Evolutionary conservation across 1,140 invertebrate species (phyloP), one percentile per base, ranked within the genome.

Genomic region (Homalodisca vitripennis): DNA sequence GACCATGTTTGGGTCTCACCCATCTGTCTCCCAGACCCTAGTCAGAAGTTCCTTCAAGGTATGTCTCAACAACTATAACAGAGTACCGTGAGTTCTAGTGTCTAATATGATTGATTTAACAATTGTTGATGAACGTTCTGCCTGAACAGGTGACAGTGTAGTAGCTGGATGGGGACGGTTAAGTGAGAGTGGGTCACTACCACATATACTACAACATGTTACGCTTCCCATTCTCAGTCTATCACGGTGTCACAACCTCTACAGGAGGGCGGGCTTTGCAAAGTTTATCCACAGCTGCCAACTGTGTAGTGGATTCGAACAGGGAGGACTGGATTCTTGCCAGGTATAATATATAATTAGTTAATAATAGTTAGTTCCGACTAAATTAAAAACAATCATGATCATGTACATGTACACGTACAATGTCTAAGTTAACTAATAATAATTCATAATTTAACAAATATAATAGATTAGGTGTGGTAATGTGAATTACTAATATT

Each of bases 271-370:
- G 1, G 69, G 71, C 17, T 75, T 71, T 71, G 74, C 67, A 48
- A 71, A 64, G 17, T 80, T 68, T 69, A 57, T 57, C 13, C 74
- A 68, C 74, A n/a, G 57, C 67, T 76, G 76, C 48, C 70, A 76
- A 74, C 62, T 85, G 0, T 85, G 84, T 72, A 80, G 82, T 27
- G 83, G 82, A 6, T 76, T 76, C 24, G 3, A 71, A 2, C 48
- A 78, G 17, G 82, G 82, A n/a, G 79, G 79, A 1, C 78, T 77
- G 41, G 84, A 84, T 71, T 77, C 82, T 0, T 86, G 85, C 74
- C 81, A 83, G 70, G 82, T 80, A 71, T 63, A n/a, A n/a, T n/a
- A n/a, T n/a, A n/a, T n/a, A n/a, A n/a, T n/a, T n/a, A n/a, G n/a
- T n/a, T n/a, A n/a, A n/a, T n/a, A n/a, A n/a, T n/a, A n/a, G n/a